Percentiles rank a stretch among this genome's conserved stretches.
Conservation (phyloP, 2,113 vertebrate species). For the Bombycilla garrulus region DNA sequence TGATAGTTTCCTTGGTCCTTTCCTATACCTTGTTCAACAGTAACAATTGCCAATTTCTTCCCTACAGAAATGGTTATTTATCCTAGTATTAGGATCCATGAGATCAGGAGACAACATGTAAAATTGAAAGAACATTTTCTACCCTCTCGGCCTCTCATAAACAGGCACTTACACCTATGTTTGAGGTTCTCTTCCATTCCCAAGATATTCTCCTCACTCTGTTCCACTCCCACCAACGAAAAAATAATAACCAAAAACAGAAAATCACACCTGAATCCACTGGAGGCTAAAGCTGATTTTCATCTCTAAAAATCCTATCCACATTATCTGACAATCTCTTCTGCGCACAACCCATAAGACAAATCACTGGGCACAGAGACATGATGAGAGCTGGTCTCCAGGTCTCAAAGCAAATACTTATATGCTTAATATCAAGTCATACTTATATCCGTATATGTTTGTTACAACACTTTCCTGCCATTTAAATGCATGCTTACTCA, state of each 20-base stretch:
- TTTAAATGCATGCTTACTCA: background rate
- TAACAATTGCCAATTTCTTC: background rate
- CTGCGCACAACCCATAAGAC: background rate
- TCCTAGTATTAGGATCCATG: background rate
- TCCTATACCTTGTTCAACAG: background rate
- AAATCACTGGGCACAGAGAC: background rate
- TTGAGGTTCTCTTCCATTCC: background rate
- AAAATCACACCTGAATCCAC: background rate
- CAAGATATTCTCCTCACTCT: background rate
- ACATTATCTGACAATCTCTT: background rate
- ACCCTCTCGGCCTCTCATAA: background rate
- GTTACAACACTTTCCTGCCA: background rate
- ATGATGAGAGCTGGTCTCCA: background rate
- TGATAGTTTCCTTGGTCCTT: background rate
- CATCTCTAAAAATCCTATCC: background rate
- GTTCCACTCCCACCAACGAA: accelerated
- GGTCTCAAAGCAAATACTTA: background rate
- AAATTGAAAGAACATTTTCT: background rate
- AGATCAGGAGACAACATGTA: background rate
- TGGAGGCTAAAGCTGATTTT: background rate
- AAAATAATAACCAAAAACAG: background rate
- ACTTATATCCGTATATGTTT: background rate
- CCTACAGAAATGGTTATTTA: background rate
- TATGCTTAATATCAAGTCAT: background rate
- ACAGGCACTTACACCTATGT: background rate